A percentile compares a stretch with the other conserved stretches of the same genome.
phyloP scores from a whole-genome alignment of 2,888 invertebrate genomes.

The Nemoura dubitans region DNA sequence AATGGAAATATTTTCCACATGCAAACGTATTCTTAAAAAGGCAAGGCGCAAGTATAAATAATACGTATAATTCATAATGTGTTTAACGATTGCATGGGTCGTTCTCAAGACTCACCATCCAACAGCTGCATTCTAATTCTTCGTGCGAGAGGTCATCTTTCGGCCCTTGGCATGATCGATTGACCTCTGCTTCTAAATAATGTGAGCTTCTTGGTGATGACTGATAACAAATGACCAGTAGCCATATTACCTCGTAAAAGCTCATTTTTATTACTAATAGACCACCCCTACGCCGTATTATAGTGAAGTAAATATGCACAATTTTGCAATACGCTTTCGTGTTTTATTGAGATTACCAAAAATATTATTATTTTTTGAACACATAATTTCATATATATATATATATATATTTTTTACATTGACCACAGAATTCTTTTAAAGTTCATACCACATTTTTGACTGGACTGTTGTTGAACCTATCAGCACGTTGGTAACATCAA shows the following conservation, averaged over 20 bases:
- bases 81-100: background rate
- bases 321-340: no score
- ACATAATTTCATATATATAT: no score
- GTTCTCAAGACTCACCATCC: background rate
- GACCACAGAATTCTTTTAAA: no score
- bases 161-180: background rate
- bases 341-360: no score
- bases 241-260: background rate
- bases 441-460: no score
- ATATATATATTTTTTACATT: no score
- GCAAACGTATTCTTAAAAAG: background rate
- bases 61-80: background rate
- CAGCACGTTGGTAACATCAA: no score
- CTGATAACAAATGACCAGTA: background rate
- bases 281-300: background rate
- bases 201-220: background rate
- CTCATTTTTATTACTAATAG: background rate
- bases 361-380: no score
- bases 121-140: background rate
- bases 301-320: no score
- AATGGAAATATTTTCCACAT: background rate
- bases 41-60: no score
- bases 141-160: background rate
- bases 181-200: background rate
- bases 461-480: no score